Percentiles rank a stretch among this genome's conserved stretches.
Conservation (phyloP, 2,888 invertebrate species). For the Tiliacea citrago region DNA sequence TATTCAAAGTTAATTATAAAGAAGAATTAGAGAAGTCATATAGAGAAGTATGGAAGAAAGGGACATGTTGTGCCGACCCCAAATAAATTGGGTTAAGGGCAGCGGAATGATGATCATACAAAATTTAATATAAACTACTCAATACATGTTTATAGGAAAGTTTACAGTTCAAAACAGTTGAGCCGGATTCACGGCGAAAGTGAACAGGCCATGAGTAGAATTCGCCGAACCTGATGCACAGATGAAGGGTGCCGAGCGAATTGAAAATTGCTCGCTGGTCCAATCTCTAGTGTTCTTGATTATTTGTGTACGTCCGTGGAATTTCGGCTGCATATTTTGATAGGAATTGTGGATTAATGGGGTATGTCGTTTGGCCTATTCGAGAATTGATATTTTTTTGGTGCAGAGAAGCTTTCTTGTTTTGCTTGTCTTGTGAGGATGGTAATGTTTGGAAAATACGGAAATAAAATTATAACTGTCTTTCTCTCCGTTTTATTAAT, state of each 20-base stretch:
- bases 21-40: too few species aligned
- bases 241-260: conserved; percentile 50
- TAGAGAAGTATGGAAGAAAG: too few species aligned
- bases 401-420: too few species aligned
- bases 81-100: too few species aligned
- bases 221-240: conserved; percentile 29
- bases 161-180: conserved; percentile 18
- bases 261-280: conserved; percentile 53
- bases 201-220: conserved; percentile 42
- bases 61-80: too few species aligned
- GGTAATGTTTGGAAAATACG: too few species aligned
- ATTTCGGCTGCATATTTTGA: conserved; percentile 9
- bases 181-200: conserved; percentile 8
- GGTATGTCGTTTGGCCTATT: background rate
- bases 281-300: conserved; percentile 47
- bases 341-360: background rate
- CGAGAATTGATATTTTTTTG: background rate
- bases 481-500: too few species aligned
- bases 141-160: background rate
- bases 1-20: too few species aligned
- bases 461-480: too few species aligned
- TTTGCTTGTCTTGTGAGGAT: too few species aligned
- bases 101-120: too few species aligned
- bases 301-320: conserved; percentile 36
- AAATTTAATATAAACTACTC: too few species aligned